phyloP scores from a whole-genome alignment of 2,888 invertebrate species.

The Keiferia lycopersicella region DNA sequence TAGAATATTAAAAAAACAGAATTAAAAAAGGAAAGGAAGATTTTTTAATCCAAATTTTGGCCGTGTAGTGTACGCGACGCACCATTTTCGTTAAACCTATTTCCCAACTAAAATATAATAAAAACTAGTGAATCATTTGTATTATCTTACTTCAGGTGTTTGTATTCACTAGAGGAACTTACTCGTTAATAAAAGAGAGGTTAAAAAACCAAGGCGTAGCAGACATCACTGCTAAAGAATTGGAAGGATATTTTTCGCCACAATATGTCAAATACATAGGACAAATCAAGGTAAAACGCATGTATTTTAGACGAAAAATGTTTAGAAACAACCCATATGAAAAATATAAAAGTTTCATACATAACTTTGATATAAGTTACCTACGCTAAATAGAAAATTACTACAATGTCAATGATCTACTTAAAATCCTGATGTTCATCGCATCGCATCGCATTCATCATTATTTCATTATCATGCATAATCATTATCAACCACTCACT shows the following conservation, averaged over 20 bases:
- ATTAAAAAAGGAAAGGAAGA: conserved; percentile 44
- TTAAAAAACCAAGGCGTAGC: conserved; percentile 89
- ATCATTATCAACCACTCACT: too few species aligned
- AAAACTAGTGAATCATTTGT: conserved; percentile 11
- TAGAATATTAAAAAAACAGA: conserved; percentile 8
- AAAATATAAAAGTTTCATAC: too few species aligned
- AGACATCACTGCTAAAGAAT: conserved; percentile 86
- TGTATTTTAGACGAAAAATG: not conserved
- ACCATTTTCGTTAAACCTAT: not conserved
- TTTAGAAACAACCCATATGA: too few species aligned
- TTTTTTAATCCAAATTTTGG: conserved; percentile 40
- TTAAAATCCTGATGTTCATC: too few species aligned
- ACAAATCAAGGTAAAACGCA: conserved; percentile 81
- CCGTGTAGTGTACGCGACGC: conserved; percentile 38
- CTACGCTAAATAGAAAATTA: too few species aligned
- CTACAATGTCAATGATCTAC: too few species aligned
- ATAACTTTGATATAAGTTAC: too few species aligned
- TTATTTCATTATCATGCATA: too few species aligned
- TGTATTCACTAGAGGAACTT: conserved; percentile 92
- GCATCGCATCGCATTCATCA: too few species aligned
- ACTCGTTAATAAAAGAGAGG: conserved; percentile 90
- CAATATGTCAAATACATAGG: conserved; percentile 93
- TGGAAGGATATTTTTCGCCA: conserved; percentile 92
- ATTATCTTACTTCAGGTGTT: conserved; percentile 84
- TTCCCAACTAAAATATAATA: not conserved